Evolutionary conservation across 2,797 vertebrate species (phyloP), one percentile per base, ranked within the genome.

Genomic region (Peromyscus nudipes): DNA sequence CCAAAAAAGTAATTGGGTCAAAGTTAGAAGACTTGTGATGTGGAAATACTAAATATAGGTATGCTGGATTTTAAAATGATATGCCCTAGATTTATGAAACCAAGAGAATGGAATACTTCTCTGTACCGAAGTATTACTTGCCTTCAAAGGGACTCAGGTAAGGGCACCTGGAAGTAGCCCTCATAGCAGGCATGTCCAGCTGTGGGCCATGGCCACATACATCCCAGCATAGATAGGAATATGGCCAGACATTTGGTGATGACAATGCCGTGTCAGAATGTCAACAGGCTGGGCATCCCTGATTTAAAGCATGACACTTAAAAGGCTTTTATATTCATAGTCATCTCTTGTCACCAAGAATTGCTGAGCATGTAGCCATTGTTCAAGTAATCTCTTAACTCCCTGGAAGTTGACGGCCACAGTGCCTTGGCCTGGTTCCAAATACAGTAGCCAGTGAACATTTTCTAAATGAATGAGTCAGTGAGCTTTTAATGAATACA

Each of bases 51-150:
- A 92, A 97, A 65, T 81, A 85, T 88, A 94, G 31, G 52, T n/a
- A 10, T 64, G 69, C 80, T 57, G 93, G 86, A 80, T 37, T 97
- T 96, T 83, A 86, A 93, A 92, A 79, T 43, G 94, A 60, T 8
- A 16, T 76, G 87, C 21, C 92, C 95, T 90, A 37, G 76, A 82
- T 94, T 93, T 69, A 37, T 67, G 90, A 89, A 89, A 73, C 25
- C 19, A 17, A 83, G 64, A 95, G 25, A 21, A 11, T 40, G 40
- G 40, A 40, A 40, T 40, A 40, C 60, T 85, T 83, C 92, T 40
- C 46, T 40, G 2, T 37, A n/a, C 37, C 83, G 60, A 87, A 76
- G n/a, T 71, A 75, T 55, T 75, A 1, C 71, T 91, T 77, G 84
- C 46, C 69, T 85, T 81, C 25, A n/a, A 81, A 71, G 43, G 65